Evolutionary conservation across 2,888 invertebrate genomes (phyloP), one percentile per base, ranked within the genome.

Genomic region (Athalia circularis): DNA sequence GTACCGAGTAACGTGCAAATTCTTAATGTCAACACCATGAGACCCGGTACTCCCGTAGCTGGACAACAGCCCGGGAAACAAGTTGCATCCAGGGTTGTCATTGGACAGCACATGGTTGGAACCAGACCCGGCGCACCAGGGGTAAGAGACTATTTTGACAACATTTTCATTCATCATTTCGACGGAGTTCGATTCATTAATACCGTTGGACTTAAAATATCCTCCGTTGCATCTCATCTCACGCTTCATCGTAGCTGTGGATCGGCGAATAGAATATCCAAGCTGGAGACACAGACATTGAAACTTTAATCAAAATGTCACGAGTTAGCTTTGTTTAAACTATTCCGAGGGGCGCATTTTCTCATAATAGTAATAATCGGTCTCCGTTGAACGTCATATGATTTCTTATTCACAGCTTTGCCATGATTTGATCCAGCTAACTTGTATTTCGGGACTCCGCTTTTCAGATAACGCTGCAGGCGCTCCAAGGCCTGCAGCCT

Each of bases 391-490:
- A 52, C 11, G 29, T 54, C 9, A 5, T 9, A 11, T 29, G n/a
- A 52, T 29, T 11, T 68, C 9, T 48, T 13, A 1, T 52, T 7
- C 6, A 43, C 11, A 11, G 54, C 50, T 29, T 9, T 52, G 15
- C n/a, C 54, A 54, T 9, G n/a, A 11, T 54, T 54, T 54, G 54
- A 65, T 9, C 5, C 5, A 65, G 13, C 54, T 50, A 15, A n/a
- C n/a, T 43, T 59, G 77, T 80, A 59, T 52, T 52, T 68, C 11
- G 43, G 48, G 29, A 61, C 62, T 15, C 65, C 77, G 59, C 88
- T 79, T 89, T 93, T 93, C 94, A 96, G 94, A 95, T 97, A 92
- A 97, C 97, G 87, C 93, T 97, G 91, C 96, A 96, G 93, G 93
- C 96, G 89, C 93, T 97, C 87, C 96, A 96, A 91, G 95, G 95